These are phyloP conservation scores for Meleagris gallopavo DNA, from an alignment of 2,113 vertebrate species.

Conservation along the genomic window DNA sequence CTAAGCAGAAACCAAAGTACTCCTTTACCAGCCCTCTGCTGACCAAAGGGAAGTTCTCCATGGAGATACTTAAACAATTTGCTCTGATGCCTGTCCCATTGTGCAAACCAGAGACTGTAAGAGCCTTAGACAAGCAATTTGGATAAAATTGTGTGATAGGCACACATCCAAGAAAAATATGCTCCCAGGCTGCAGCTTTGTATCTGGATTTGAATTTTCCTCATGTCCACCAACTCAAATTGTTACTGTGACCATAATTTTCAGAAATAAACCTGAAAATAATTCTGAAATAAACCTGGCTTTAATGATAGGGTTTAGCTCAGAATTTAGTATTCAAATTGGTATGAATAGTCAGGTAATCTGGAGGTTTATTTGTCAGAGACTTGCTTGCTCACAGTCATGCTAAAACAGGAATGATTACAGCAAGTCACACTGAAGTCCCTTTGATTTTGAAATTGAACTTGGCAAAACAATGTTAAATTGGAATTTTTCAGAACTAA, in stretches of 20 bases:
- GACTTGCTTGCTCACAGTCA: neutral
- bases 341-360: neutral
- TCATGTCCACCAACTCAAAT: neutral
- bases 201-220: neutral
- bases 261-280: neutral
- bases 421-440: neutral
- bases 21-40: neutral
- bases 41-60: fast-evolving
- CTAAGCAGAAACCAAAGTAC: neutral
- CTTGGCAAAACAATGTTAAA: neutral
- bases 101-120: neutral
- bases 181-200: neutral
- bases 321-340: neutral
- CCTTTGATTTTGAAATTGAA: neutral
- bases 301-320: neutral
- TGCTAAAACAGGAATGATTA: neutral
- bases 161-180: neutral
- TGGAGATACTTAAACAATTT: neutral
- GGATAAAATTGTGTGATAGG: neutral
- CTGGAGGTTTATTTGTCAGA: neutral
- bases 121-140: neutral
- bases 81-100: neutral
- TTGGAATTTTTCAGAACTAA: neutral
- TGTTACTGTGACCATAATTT: neutral
- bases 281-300: neutral